Evolutionary conservation across 1,140 invertebrate genomes (phyloP).

Genomic region (Dryas iulia): DNA sequence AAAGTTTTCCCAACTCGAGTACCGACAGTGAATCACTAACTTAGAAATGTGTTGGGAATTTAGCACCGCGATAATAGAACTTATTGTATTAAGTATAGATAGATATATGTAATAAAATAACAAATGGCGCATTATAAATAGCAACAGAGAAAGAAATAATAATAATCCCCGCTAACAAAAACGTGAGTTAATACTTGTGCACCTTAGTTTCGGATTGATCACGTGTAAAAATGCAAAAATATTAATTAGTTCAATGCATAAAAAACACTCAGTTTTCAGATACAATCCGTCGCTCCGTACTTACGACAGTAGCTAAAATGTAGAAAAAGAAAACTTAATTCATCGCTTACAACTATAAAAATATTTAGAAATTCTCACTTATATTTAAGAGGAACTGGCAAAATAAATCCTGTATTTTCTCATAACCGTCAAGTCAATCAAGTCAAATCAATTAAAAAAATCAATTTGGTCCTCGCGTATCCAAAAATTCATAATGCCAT

Average conservation of each 20-base stretch:
- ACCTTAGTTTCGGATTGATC: conserved; percentile 20
- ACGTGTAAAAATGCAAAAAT: conserved; percentile 16
- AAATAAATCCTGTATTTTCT: conserved; percentile 77
- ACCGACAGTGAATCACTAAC: conserved; percentile 47
- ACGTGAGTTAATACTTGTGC: conserved; percentile 63
- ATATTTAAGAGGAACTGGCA: conserved; percentile 79
- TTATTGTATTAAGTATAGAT: conserved; percentile 48
- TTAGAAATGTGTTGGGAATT: conserved; percentile 61
- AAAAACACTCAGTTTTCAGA: background rate
- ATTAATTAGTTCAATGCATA: background rate
- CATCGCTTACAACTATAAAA: conserved; percentile 75
- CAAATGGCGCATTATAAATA: conserved; percentile 45
- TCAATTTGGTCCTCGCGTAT: conserved; percentile 70
- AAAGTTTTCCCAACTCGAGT: conserved; percentile 23
- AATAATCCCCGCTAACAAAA: conserved; percentile 39
- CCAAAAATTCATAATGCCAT: conserved; percentile 74
- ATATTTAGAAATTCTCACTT: conserved; percentile 79
- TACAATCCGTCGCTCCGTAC: conserved; percentile 34
- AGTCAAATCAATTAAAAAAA: conserved; percentile 58
- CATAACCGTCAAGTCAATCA: conserved; percentile 45
- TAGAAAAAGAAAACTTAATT: conserved; percentile 66
- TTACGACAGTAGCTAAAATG: conserved; percentile 58
- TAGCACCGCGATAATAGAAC: conserved; percentile 72
- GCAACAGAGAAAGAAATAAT: conserved; percentile 43
- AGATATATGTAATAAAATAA: conserved; percentile 53